phyloP scores from a whole-genome alignment of 2,888 invertebrate genomes.

The Plemyria rubiginata region DNA sequence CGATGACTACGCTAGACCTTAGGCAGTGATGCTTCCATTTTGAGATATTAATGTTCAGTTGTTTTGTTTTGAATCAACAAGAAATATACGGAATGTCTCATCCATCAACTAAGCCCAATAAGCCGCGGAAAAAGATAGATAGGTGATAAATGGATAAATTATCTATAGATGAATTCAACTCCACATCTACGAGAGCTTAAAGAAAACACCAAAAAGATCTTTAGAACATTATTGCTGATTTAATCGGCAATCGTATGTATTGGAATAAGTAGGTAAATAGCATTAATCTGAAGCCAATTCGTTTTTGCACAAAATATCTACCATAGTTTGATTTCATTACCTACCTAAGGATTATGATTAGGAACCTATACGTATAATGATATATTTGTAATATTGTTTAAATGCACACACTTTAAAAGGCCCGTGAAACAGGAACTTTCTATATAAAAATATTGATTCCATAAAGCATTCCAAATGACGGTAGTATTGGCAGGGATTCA shows the following conservation, averaged over 20 bases:
- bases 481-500: no score
- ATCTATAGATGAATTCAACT: background rate
- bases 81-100: background rate
- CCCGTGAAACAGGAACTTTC: no score
- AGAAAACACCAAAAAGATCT: background rate
- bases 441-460: no score
- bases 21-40: constrained; percentile 7
- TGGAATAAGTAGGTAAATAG: constrained; percentile 16
- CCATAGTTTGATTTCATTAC: no score
- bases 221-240: background rate
- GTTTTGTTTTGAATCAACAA: no score
- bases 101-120: background rate
- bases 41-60: background rate
- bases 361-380: background rate
- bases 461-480: no score
- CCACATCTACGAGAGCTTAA: background rate
- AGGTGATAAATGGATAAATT: background rate
- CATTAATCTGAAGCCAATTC: constrained; percentile 16
- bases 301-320: background rate
- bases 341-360: background rate
- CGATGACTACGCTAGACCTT: constrained; percentile 71
- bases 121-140: background rate
- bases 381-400: background rate
- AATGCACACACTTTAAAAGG: background rate
- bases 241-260: background rate